Conservation (phyloP, 2,888 invertebrate species). For the Lithodes maja region DNA sequence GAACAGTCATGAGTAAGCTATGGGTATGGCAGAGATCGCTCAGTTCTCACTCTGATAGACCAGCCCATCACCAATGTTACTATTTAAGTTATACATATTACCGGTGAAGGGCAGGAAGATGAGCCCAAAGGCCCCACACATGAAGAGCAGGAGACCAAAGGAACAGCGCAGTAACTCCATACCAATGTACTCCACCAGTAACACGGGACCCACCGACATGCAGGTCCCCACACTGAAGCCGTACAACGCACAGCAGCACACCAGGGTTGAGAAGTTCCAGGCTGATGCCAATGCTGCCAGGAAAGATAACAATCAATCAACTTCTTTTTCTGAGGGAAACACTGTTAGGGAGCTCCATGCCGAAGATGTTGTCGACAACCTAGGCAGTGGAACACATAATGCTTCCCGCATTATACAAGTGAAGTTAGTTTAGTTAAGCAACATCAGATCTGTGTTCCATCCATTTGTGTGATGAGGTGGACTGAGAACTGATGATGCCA, state of each 20-base stretch:
- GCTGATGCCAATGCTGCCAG: constrained; percentile 25
- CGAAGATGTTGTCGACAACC: too few relatives aligned
- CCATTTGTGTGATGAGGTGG: too few relatives aligned
- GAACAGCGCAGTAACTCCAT: constrained; percentile 36
- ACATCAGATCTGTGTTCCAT: too few relatives aligned
- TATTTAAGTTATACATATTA: neutral
- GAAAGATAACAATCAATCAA: neutral
- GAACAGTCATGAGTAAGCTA: too few relatives aligned
- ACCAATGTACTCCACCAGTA: constrained; percentile 51
- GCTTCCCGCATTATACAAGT: too few relatives aligned
- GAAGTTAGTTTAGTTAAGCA: too few relatives aligned
- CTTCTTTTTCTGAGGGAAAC: neutral
- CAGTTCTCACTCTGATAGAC: too few relatives aligned
- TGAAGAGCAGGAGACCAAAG: constrained; percentile 41
- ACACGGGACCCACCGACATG: constrained; percentile 40
- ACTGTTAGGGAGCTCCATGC: too few relatives aligned
- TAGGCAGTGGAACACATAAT: too few relatives aligned
- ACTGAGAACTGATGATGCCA: too few relatives aligned
- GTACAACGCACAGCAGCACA: constrained; percentile 30
- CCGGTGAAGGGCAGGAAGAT: constrained; percentile 42
- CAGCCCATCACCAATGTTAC: too few relatives aligned
- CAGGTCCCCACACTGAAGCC: constrained; percentile 35
- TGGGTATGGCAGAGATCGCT: too few relatives aligned
- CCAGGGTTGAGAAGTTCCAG: constrained; percentile 8
- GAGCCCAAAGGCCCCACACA: constrained; percentile 29